phyloP scores from a whole-genome alignment of 2,888 invertebrate species.

The Thereva nobilitata region DNA sequence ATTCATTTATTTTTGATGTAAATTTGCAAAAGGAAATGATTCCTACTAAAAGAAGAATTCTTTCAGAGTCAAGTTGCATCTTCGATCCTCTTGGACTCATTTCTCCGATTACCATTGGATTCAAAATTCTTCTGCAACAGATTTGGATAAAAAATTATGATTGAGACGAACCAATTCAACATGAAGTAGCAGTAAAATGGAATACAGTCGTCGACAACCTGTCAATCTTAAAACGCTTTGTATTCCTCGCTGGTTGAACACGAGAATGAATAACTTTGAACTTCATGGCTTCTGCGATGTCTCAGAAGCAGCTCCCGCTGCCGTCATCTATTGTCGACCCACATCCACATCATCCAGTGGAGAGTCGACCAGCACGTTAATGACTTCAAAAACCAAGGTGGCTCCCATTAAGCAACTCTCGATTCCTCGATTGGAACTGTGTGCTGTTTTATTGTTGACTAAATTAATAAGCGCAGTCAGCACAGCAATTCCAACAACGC shows the following conservation, averaged over 20 bases:
- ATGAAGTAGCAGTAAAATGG: not conserved
- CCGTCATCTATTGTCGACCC: constrained; percentile 9
- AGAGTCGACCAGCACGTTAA: constrained; percentile 1
- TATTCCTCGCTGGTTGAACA: constrained; percentile 7
- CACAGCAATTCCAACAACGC: not conserved
- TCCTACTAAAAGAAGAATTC: constrained; percentile 2
- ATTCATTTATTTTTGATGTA: constrained; percentile 3
- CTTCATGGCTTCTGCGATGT: not conserved
- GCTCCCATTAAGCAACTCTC: constrained; percentile 1
- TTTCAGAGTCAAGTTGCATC: not conserved
- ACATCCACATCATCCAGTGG: not conserved
- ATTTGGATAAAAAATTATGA: constrained; percentile 6
- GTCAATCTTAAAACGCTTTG: not conserved
- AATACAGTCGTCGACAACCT: not conserved
- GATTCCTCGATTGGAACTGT: not conserved
- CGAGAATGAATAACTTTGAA: not conserved
- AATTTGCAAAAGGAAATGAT: too few species aligned
- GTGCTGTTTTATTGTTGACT: not conserved
- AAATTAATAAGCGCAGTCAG: not conserved
- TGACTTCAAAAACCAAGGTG: constrained; percentile 12
- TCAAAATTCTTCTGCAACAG: constrained; percentile 15
- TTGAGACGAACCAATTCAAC: not conserved
- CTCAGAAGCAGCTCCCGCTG: constrained; percentile 10
- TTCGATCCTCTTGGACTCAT: constrained; percentile 7
- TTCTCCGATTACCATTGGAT: constrained; percentile 1